Evolutionary conservation across 2,888 invertebrate species (phyloP), one percentile per base, ranked within the genome.

Genomic region (Melinaea marsaeus): DNA sequence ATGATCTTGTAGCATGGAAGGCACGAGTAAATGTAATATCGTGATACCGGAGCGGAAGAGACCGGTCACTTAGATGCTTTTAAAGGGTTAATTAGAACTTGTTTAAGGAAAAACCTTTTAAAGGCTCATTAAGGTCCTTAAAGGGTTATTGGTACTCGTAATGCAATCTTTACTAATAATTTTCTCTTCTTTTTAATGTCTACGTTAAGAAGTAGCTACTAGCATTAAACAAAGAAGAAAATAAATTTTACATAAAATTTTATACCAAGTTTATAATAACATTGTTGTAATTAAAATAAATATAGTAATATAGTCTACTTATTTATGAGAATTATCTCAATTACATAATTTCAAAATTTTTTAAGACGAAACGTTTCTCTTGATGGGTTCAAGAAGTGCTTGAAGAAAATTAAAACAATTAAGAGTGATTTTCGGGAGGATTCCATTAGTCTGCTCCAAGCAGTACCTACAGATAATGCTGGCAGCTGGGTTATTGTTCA

Each of bases 331-430:
- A 9, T 6, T 42, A 9, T 7, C 22, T 22, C 7, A 9, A 42
- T 6, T 42, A 42, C 42, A 9, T 42, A 3, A 9, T 42, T 9
- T 11, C 9, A 32, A 32, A 13, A 51, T 9, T 9, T 32, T 48
- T 32, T 32, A 51, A 22, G 51, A 11, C 32, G 6, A 2, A 32
- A 51, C 9, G 7, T 9, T n/a, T 51, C 22, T 22, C 22, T 22
- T 22, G 11, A 51, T 22, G 51, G 22, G 32, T 4, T 51, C 32
- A 32, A 4, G 2, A 51, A 32, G 51, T 51, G 51, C 7, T 48
- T 48, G 13, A 59, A 58, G 79, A 81, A 80, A 84, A 84, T 84
- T 83, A 83, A 84, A 83, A 85, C 82, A 84, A 85, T 85, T 83
- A 83, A 77, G 74, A 77, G 74, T 77, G 79, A 80, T 73, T 72